Conservation (phyloP, 1,140 invertebrate genomes). For the Drosophila lacteicornis region DNA sequence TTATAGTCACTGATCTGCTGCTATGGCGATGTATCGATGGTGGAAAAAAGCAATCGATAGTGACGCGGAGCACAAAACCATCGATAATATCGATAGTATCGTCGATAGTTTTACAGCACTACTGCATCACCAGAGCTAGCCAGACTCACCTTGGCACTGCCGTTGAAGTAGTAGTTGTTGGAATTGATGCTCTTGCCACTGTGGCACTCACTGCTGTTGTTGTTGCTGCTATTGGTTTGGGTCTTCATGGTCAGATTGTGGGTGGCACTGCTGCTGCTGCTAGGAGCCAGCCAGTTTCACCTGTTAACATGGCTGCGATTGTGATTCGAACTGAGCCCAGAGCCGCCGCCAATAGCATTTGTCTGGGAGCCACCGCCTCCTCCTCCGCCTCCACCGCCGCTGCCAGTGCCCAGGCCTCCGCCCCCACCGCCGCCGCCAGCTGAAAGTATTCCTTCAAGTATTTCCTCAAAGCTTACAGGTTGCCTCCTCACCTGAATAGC, state of each 20-base stretch:
- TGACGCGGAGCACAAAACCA: no score
- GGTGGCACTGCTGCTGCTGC: constrained; percentile 53
- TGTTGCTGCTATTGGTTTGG: constrained; percentile 49
- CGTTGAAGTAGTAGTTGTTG: constrained; percentile 37
- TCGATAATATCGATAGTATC: no score
- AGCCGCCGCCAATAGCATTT: constrained; percentile 65
- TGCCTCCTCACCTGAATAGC: constrained; percentile 60
- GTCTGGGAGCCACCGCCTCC: constrained; percentile 46
- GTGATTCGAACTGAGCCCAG: constrained; percentile 77
- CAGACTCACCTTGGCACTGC: constrained; percentile 51
- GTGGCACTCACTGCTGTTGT: constrained; percentile 45
- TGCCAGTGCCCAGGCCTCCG: constrained; percentile 4
- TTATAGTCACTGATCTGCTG: no score
- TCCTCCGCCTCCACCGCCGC: constrained; percentile 15
- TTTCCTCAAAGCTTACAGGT: not conserved
- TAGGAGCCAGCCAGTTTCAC: constrained; percentile 77
- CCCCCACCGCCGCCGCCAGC: constrained; percentile 30
- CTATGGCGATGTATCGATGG: no score
- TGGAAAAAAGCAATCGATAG: no score
- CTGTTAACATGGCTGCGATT: constrained; percentile 84
- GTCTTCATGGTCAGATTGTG: constrained; percentile 61
- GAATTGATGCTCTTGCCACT: constrained; percentile 36
- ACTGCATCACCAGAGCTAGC: no score
- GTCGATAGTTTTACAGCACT: no score
- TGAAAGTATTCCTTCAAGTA: not conserved